phyloP scores from a whole-genome alignment of 2,113 vertebrate genomes.

The Phrynocephalus versicolor region DNA sequence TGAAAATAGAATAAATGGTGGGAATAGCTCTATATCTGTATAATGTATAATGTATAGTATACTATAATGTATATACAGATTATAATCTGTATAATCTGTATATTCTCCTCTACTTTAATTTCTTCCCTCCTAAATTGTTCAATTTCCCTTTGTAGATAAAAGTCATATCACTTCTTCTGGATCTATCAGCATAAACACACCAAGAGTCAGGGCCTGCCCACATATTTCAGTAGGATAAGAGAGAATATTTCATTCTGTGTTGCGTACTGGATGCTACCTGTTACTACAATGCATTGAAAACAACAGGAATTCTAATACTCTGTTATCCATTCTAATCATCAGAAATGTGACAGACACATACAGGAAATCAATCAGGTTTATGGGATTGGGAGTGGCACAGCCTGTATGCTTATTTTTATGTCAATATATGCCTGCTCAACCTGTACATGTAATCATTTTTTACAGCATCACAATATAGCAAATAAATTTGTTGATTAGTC shows the following conservation, averaged over 20 bases:
- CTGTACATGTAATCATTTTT: not conserved
- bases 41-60: too few species aligned
- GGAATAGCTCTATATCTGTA: not conserved
- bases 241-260: not conserved
- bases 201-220: not conserved
- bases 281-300: too few species aligned
- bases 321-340: not conserved
- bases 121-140: not conserved
- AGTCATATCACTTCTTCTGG: too few species aligned
- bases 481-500: too few species aligned
- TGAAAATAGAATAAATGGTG: constrained; percentile 37
- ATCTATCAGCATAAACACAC: too few species aligned
- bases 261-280: not conserved
- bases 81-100: too few species aligned
- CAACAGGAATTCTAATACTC: not conserved
- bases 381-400: not conserved
- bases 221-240: not conserved
- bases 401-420: not conserved
- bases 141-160: too few species aligned
- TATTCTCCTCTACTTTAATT: not conserved
- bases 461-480: too few species aligned
- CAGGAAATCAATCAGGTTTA: not conserved
- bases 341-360: not conserved
- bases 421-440: not conserved
- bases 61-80: too few species aligned